Conservation (phyloP, 2,888 invertebrate genomes). For the Xanthia icteritia region DNA sequence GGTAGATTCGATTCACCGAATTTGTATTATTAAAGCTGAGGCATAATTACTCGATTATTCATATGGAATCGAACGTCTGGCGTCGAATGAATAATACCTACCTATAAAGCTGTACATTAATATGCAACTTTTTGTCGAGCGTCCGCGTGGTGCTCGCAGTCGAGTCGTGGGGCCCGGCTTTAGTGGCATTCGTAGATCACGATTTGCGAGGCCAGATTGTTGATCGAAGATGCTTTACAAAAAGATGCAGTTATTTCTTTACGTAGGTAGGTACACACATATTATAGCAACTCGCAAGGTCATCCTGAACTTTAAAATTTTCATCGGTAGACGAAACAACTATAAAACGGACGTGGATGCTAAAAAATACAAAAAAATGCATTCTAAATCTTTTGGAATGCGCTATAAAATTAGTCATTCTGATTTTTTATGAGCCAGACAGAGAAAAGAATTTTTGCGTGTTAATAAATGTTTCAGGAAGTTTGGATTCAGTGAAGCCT, state of each 20-base stretch:
- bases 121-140: conserved; percentile 64
- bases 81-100: conserved; percentile 48
- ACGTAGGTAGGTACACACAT: conserved; percentile 28
- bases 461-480: conserved; percentile 59
- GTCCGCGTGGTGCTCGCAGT: conserved; percentile 43
- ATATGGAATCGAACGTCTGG: conserved; percentile 41
- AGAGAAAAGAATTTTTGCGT: conserved; percentile 47
- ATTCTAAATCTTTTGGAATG: conserved; percentile 56
- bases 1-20: background rate
- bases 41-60: conserved; percentile 23
- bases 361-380: conserved; percentile 57
- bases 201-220: conserved; percentile 61
- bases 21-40: conserved; percentile 1
- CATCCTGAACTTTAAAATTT: conserved; percentile 52
- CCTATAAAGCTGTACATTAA: conserved; percentile 48
- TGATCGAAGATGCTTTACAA: conserved; percentile 58
- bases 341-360: conserved; percentile 62
- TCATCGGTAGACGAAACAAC: conserved; percentile 71
- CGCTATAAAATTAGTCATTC: conserved; percentile 59
- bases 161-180: conserved; percentile 61
- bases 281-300: conserved; percentile 64
- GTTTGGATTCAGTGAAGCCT: conserved; percentile 12
- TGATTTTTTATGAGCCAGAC: conserved; percentile 58
- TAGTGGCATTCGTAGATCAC: conserved; percentile 62
- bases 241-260: conserved; percentile 65